Evolutionary conservation across 2,888 invertebrate species (phyloP).

Genomic region (Itoplectis maculator): DNA sequence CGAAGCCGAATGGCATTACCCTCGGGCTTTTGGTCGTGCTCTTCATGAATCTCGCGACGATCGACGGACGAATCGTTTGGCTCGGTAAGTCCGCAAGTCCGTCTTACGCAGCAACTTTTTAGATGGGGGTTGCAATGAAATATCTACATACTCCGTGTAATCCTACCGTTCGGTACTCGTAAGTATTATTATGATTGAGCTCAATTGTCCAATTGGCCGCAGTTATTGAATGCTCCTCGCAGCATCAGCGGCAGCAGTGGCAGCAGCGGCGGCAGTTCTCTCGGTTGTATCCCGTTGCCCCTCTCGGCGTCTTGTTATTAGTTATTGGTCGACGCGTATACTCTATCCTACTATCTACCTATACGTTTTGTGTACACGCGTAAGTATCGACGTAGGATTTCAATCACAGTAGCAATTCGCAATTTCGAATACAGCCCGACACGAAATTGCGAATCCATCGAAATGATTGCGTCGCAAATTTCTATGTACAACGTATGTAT

Average conservation of each 20-base stretch:
- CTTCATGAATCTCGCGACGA: constrained; percentile 73
- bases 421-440: background rate
- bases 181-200: constrained; percentile 83
- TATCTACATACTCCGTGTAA: constrained; percentile 39
- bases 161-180: constrained; percentile 66
- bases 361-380: constrained; percentile 22
- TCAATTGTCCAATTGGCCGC: constrained; percentile 84
- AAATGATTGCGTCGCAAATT: background rate
- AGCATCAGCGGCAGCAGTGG: too few relatives aligned
- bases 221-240: constrained; percentile 82
- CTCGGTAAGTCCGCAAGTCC: constrained; percentile 74
- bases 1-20: constrained; percentile 72
- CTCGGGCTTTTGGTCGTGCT: constrained; percentile 76
- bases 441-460: background rate
- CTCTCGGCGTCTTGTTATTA: constrained; percentile 75
- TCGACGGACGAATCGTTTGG: constrained; percentile 73
- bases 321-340: constrained; percentile 78
- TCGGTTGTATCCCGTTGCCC: constrained; percentile 49
- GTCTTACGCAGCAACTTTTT: background rate
- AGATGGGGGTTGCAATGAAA: constrained; percentile 8
- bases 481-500: background rate
- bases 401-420: constrained; percentile 1
- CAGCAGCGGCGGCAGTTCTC: constrained; percentile 52
- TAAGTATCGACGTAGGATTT: constrained; percentile 42
- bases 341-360: too few relatives aligned